Evolutionary conservation across 2,888 invertebrate species (phyloP).

Genomic region (Cabera pusaria): DNA sequence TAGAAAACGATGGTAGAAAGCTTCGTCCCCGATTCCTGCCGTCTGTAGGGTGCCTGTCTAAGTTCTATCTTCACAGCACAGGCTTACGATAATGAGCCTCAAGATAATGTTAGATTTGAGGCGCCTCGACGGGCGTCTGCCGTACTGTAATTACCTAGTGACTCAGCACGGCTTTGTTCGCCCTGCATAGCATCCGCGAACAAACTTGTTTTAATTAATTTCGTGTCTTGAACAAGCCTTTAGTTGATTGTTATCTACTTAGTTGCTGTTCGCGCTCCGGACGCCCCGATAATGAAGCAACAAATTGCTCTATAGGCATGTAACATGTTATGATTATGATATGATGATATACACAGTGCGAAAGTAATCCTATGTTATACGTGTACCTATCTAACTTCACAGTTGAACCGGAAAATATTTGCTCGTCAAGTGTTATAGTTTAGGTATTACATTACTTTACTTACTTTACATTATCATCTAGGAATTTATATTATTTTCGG

Average conservation of each 20-base stretch:
- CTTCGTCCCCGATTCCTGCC: constrained; percentile 20
- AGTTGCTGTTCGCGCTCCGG: constrained; percentile 78
- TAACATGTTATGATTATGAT: constrained; percentile 62
- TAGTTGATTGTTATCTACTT: constrained; percentile 82
- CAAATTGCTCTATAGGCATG: constrained; percentile 68
- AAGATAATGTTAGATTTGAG: constrained; percentile 73
- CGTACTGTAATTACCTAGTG: constrained; percentile 78
- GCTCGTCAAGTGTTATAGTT: too few species aligned
- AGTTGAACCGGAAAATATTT: too few species aligned
- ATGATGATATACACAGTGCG: too few species aligned
- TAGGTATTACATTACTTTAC: too few species aligned
- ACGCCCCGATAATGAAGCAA: constrained; percentile 75
- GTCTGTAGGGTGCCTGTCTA: constrained; percentile 16
- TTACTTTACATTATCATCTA: too few species aligned
- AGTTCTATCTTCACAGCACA: constrained; percentile 40
- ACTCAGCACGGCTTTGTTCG: constrained; percentile 81
- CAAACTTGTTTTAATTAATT: constrained; percentile 84
- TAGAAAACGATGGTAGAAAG: too few species aligned
- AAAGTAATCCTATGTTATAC: too few species aligned
- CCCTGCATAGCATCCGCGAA: constrained; percentile 82
- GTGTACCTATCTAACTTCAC: too few species aligned
- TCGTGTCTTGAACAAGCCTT: constrained; percentile 82
- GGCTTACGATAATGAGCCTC: constrained; percentile 53
- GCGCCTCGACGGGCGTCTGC: constrained; percentile 64
- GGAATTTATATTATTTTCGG: too few species aligned